phyloP scores from a whole-genome alignment of 2,797 vertebrate genomes.

The Microctenopoma stevenorrisi region DNA sequence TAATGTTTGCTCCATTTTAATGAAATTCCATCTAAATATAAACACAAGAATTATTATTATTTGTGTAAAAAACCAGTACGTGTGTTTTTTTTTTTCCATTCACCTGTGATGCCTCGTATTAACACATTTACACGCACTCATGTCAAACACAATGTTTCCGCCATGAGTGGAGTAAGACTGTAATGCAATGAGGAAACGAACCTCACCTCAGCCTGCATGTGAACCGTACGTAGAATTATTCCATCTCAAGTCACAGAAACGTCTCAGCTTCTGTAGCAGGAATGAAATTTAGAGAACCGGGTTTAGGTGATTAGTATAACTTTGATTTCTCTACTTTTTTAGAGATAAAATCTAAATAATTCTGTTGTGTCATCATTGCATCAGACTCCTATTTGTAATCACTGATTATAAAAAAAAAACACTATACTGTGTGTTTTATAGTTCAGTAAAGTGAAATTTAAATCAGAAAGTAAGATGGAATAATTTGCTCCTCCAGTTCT shows the following conservation, averaged over 20 bases:
- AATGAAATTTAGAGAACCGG: neutral
- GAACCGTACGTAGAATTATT: neutral
- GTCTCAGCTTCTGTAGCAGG: neutral
- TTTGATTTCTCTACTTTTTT: neutral
- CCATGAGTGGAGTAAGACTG: slow-evolving; percentile 27
- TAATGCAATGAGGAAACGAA: neutral
- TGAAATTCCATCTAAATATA: neutral
- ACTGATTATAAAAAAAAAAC: neutral
- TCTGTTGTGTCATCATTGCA: neutral
- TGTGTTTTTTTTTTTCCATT: neutral
- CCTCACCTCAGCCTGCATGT: neutral
- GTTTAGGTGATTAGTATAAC: neutral
- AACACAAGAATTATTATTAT: too few relatives aligned
- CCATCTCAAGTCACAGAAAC: slow-evolving; percentile 21
- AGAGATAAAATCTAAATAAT: too few relatives aligned
- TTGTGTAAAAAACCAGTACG: too few relatives aligned
- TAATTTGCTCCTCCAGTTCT: slow-evolving; percentile 1
- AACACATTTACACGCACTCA: slow-evolving; percentile 23
- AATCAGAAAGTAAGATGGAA: neutral
- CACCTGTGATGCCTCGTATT: slow-evolving; percentile 42
- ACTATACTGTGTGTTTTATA: too few relatives aligned
- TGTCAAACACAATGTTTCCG: slow-evolving; percentile 25
- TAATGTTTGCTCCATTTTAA: neutral
- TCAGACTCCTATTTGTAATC: neutral
- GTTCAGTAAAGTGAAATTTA: neutral